Conservation (phyloP, 2,888 invertebrate genomes). For the Osmoderma eremita region DNA sequence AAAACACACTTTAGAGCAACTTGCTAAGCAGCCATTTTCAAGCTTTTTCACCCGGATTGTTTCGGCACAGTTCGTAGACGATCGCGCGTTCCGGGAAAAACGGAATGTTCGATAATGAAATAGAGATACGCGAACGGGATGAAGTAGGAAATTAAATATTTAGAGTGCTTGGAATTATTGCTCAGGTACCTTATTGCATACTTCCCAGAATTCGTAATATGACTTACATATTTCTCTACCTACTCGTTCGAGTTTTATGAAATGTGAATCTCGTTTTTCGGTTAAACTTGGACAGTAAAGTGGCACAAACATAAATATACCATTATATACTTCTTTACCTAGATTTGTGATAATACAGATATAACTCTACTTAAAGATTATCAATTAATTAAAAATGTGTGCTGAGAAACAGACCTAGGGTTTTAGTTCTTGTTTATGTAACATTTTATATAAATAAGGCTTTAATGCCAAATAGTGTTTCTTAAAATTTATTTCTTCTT, state of each 20-base stretch:
- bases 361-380: no score
- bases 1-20: constrained; percentile 33
- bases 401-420: no score
- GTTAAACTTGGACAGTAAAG: no score
- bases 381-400: no score
- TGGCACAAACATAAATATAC: no score
- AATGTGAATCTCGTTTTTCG: no score
- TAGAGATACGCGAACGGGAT: neutral
- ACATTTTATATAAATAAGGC: no score
- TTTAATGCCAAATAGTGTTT: no score
- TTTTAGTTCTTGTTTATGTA: no score
- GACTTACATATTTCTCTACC: neutral
- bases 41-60: constrained; percentile 33
- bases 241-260: neutral
- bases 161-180: constrained; percentile 30
- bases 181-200: constrained; percentile 19
- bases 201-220: neutral
- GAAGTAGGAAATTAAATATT: constrained; percentile 36
- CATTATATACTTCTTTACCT: no score
- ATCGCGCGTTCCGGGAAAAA: constrained; percentile 40
- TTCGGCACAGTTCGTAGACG: constrained; percentile 16
- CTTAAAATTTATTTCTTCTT: no score
- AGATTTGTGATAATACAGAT: no score
- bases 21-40: constrained; percentile 40
- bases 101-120: constrained; percentile 41